Conservation (phyloP, 2,113 vertebrate species). For the Coptodon bakossiorum region DNA sequence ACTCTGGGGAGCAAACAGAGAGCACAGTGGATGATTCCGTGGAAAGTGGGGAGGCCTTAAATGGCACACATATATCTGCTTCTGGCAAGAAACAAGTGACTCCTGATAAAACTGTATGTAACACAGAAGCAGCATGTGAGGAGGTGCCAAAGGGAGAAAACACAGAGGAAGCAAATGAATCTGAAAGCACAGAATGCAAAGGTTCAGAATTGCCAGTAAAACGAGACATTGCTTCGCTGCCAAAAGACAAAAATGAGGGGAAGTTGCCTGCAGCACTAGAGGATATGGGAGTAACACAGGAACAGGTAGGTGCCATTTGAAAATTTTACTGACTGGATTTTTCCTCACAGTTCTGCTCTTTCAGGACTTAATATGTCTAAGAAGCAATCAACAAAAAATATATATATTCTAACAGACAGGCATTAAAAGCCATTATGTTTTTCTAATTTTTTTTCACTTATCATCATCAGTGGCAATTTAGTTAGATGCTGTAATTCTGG, state of each 20-base stretch:
- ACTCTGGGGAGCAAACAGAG: neutral
- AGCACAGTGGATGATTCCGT: neutral
- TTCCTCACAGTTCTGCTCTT: neutral
- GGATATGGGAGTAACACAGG: neutral
- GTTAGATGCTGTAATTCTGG: neutral
- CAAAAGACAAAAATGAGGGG: neutral
- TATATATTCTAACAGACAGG: neutral
- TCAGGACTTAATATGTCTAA: neutral
- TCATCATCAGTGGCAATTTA: neutral
- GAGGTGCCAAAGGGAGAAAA: neutral
- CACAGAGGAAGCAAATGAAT: neutral
- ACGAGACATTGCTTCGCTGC: neutral
- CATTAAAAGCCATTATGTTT: neutral
- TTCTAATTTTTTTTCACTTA: neutral
- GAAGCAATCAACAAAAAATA: neutral
- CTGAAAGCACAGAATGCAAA: neutral
- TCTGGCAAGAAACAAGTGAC: neutral
- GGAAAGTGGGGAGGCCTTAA: neutral
- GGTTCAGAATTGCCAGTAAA: neutral
- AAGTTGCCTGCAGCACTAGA: neutral
- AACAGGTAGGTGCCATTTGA: constrained; percentile 6
- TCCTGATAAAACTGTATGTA: neutral
- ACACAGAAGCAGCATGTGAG: neutral
- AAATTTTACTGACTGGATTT: neutral
- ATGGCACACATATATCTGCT: neutral